Base-by-base conservation (phyloP, 2,888 invertebrate species). In the Listrodromus nycthemerus region DNA sequence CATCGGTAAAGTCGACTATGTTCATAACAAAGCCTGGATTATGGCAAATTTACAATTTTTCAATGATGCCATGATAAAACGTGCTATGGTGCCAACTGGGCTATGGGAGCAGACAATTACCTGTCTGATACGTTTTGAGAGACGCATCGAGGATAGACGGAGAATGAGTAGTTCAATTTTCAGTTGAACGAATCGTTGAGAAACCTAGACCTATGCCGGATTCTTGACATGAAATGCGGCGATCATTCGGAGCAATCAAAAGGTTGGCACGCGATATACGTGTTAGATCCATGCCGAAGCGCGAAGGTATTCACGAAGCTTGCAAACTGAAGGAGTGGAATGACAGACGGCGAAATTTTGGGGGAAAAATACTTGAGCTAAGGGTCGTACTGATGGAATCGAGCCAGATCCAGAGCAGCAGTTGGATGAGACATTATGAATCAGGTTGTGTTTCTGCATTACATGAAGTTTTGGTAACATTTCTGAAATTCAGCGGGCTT, bases 181-280 rank as follows among this genome's bases (percentile, higher is more conserved):
- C 2, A 65, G 65, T n/a, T 21, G 65, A 7, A 65, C n/a, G n/a
- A 27, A 65, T 65, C 37, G 65, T 37, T 37, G 65, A 37, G n/a
- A 65, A 33, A 6, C 30, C 30, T 33, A 24, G 3, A 8, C 21
- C 50, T 4, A 50, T 16, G 4, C 50, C 50, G n/a, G 50, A 50
- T 1, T 3, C 19, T 19, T 50, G 7, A 1, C 8, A 10, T 1
- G 24, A 21, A 2, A 21, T 24, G 24, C 21, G 24, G 24, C 24
- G 48, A 6, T 27, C 66, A 3, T 48, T 66, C 2, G 48, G 48
- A 16, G 66, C 66, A 24, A 66, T 2, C 0, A 66, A 24, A 13
- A 48, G 21, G 3, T 66, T 45, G 13, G 45, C 41, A 6, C 48
- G 45, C 24, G 16, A 7, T 13, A 27, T 45, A 45, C 66, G 45